A percentile compares a stretch with the other conserved stretches of the same genome.
phyloP scores from a whole-genome alignment of 2,113 vertebrate genomes.

The Edolisoma coerulescens region DNA sequence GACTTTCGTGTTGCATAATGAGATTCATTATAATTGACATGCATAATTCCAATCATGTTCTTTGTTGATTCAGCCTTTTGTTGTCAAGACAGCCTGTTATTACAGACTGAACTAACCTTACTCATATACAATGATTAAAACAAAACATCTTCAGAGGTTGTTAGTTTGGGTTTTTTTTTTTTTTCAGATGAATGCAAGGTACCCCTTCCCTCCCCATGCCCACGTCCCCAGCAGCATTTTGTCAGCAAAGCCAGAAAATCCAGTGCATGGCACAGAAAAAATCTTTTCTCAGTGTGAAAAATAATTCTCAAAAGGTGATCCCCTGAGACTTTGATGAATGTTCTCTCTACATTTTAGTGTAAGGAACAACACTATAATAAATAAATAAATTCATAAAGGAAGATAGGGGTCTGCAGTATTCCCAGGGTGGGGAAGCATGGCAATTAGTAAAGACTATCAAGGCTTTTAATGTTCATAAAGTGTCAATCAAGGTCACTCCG shows the following conservation, averaged over 20 bases:
- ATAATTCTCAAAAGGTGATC: background rate
- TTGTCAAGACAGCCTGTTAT: slow-evolving; percentile 60
- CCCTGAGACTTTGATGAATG: background rate
- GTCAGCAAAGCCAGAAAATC: background rate
- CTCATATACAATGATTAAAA: slow-evolving; percentile 13
- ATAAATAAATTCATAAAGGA: slow-evolving; percentile 37
- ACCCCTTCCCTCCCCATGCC: background rate
- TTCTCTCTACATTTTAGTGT: background rate
- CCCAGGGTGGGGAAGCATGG: background rate
- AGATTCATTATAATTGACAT: slow-evolving; percentile 66
- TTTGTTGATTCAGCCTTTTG: slow-evolving; percentile 54
- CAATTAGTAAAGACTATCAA: slow-evolving; percentile 21
- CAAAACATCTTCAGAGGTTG: background rate
- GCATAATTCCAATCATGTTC: slow-evolving; percentile 59
- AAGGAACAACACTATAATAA: background rate
- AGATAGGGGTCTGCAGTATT: background rate
- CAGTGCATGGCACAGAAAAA: background rate
- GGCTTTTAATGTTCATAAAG: background rate
- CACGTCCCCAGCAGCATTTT: background rate
- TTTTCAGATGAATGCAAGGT: background rate
- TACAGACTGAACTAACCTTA: slow-evolving; percentile 25
- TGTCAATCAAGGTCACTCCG: background rate
- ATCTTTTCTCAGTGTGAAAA: background rate
- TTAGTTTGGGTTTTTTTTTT: background rate
- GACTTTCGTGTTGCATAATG: slow-evolving; percentile 48